Percentiles rank a stretch among this genome's conserved stretches.
These are phyloP conservation scores for Mycogona germanica DNA, from an alignment of 2,888 invertebrate genomes.

Conservation along the genomic window DNA sequence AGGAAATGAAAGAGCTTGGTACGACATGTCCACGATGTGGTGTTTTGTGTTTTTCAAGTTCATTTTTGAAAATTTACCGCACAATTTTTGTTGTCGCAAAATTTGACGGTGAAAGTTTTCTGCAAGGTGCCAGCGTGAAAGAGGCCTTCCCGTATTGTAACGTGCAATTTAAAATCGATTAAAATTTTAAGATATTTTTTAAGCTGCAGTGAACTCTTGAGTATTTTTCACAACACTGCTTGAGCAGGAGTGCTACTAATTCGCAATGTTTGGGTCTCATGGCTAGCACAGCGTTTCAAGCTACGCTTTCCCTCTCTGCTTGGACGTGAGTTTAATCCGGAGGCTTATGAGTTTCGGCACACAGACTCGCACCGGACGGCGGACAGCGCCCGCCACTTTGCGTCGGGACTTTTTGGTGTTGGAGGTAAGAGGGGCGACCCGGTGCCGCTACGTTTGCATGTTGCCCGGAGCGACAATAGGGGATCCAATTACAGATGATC, in stretches of 20 bases:
- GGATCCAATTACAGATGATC: no score
- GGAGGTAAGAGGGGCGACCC: conserved; percentile 4
- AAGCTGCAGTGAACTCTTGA: no score
- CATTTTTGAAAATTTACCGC: no score
- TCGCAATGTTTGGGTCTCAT: background rate
- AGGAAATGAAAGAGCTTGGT: conserved; percentile 17
- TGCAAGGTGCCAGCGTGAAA: no score
- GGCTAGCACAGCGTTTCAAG: conserved; percentile 18
- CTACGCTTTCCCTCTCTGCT: conserved; percentile 16
- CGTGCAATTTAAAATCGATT: no score
- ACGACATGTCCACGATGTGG: background rate
- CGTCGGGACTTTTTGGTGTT: conserved; percentile 13
- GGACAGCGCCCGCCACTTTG: conserved; percentile 16
- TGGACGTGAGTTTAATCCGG: conserved; percentile 6
- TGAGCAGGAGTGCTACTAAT: no score
- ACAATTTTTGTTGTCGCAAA: no score
- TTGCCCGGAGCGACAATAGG: background rate
- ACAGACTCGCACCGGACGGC: conserved; percentile 17
- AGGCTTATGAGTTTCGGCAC: conserved; percentile 15
- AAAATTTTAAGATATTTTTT: no score
- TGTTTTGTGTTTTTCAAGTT: no score
- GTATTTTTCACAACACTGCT: no score
- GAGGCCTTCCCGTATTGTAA: no score
- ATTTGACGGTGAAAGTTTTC: no score
- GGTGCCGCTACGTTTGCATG: background rate